Conservation (phyloP, 2,113 vertebrate genomes). For the Candoia aspera region DNA sequence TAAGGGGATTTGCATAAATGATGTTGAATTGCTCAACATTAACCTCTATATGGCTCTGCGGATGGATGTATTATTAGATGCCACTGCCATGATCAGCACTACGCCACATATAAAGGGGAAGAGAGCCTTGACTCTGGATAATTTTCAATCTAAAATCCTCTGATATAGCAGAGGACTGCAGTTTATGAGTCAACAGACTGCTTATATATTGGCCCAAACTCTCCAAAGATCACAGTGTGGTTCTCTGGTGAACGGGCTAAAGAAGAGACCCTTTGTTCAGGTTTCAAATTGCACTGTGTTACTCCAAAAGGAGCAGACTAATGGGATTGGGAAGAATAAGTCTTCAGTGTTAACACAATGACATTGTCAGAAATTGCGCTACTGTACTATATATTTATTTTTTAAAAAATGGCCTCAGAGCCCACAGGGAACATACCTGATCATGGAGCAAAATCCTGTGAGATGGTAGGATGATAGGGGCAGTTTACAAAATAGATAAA, state of each 20-base stretch:
- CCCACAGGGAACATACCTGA: no score
- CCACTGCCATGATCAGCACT: constrained; percentile 9
- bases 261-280: background rate
- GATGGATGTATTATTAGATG: constrained; percentile 23
- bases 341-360: no score
- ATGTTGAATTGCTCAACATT: constrained; percentile 21
- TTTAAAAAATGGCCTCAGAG: no score
- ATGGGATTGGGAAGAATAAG: no score
- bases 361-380: no score
- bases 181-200: constrained; percentile 13
- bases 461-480: background rate
- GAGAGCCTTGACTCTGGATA: background rate
- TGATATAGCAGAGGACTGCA: constrained; percentile 2
- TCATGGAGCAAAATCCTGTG: no score
- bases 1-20: constrained; percentile 30
- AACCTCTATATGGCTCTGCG: constrained; percentile 17
- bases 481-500: background rate
- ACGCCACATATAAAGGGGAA: background rate
- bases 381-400: no score
- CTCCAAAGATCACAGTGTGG: background rate
- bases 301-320: background rate
- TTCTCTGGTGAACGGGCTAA: background rate
- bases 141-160: constrained; percentile 21
- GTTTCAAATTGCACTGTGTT: background rate
- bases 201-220: background rate